Evolutionary conservation across 2,888 invertebrate species (phyloP).

Genomic region (Diachrysia chrysitis): DNA sequence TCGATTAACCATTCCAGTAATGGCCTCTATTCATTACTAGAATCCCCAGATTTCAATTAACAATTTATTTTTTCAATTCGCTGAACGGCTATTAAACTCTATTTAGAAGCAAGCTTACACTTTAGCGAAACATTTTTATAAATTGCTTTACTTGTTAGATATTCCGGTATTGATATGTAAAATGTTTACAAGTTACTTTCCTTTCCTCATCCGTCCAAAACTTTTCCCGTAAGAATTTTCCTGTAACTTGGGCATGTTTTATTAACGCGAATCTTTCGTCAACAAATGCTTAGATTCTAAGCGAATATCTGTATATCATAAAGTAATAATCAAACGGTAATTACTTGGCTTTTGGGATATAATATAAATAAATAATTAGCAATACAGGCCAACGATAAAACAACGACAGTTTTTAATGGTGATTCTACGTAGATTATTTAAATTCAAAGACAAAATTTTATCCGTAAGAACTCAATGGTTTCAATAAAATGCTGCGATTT

Average conservation of each 20-base stretch:
- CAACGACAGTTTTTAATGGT: neutral
- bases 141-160: slow-evolving; percentile 4
- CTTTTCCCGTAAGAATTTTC: slow-evolving; percentile 1
- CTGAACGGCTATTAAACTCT: slow-evolving; percentile 3
- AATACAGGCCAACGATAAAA: neutral
- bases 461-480: too few species aligned
- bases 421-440: neutral
- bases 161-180: slow-evolving; percentile 4
- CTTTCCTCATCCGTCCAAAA: neutral
- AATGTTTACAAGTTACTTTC: slow-evolving; percentile 4
- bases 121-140: slow-evolving; percentile 2
- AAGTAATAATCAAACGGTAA: too few species aligned
- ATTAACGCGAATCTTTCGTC: neutral
- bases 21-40: slow-evolving; percentile 12
- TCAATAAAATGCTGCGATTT: too few species aligned
- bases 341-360: too few species aligned
- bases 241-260: neutral
- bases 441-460: too few species aligned
- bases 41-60: neutral
- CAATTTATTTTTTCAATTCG: neutral
- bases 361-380: too few species aligned
- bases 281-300: neutral
- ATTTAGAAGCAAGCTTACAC: neutral
- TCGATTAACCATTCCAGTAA: neutral
- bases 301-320: neutral